phyloP scores from a whole-genome alignment of 2,888 invertebrate genomes.

The Lamproptera curius region DNA sequence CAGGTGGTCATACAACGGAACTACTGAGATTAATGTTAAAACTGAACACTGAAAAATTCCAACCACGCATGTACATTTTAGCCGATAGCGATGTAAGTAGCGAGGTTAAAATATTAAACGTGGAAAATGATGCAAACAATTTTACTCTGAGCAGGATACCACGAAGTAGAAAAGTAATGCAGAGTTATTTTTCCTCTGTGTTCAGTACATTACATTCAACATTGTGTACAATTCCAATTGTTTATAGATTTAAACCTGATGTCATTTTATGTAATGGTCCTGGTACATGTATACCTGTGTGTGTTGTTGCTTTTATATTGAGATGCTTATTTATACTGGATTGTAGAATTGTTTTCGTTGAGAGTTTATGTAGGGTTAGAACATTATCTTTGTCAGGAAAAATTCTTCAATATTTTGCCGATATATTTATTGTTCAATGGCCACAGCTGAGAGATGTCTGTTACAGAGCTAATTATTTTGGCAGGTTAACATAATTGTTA shows the following conservation, averaged over 20 bases:
- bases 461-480: conserved; percentile 86
- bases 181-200: conserved; percentile 88
- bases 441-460: conserved; percentile 83
- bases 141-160: conserved; percentile 82
- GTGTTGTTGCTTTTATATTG: conserved; percentile 85
- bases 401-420: conserved; percentile 89
- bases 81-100: conserved; percentile 89
- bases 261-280: conserved; percentile 96
- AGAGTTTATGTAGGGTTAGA: conserved; percentile 96
- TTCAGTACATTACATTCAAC: conserved; percentile 87
- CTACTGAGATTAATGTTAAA: conserved; percentile 85
- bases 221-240: conserved; percentile 82
- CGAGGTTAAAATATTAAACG: conserved; percentile 79
- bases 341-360: conserved; percentile 91
- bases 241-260: conserved; percentile 85
- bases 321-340: conserved; percentile 82
- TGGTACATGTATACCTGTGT: conserved; percentile 96
- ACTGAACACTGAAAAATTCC: conserved; percentile 81
- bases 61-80: conserved; percentile 86
- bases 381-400: conserved; percentile 93
- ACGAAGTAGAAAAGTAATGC: conserved; percentile 91
- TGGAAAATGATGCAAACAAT: conserved; percentile 57
- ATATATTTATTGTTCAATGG: conserved; percentile 97
- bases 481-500: conserved; percentile 84
- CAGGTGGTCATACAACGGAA: conserved; percentile 97